phyloP scores from a whole-genome alignment of 1,140 invertebrate species.

The Melipona quadrifasciata region DNA sequence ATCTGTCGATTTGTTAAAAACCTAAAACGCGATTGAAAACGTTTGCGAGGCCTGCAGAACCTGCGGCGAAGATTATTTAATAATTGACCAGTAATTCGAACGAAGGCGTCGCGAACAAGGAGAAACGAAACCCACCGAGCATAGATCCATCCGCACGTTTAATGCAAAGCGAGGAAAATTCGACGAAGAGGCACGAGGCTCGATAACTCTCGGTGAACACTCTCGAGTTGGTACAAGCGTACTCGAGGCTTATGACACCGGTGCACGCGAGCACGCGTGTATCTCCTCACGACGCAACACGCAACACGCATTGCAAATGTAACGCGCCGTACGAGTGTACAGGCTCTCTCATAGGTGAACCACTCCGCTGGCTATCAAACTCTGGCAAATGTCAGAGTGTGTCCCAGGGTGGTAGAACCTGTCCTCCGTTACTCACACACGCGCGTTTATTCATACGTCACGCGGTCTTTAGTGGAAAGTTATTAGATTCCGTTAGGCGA shows the following conservation, averaged over 20 bases:
- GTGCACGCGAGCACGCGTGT: slow-evolving; percentile 22
- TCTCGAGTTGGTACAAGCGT: not conserved
- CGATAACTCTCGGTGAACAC: not conserved
- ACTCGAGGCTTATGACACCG: slow-evolving; percentile 20
- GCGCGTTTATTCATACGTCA: not conserved
- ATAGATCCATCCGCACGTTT: too few relatives aligned
- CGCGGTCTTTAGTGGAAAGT: slow-evolving; percentile 42
- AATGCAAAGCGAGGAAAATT: not conserved
- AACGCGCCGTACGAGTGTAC: slow-evolving; percentile 28
- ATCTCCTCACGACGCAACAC: slow-evolving; percentile 14
- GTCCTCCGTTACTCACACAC: slow-evolving; percentile 29
- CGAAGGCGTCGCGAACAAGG: too few relatives aligned
- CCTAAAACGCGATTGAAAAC: too few relatives aligned
- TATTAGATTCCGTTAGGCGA: slow-evolving; percentile 54
- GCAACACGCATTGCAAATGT: slow-evolving; percentile 34
- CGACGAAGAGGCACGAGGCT: not conserved
- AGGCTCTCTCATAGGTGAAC: slow-evolving; percentile 65
- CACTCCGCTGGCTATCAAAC: slow-evolving; percentile 65
- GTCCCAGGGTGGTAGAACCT: slow-evolving; percentile 57
- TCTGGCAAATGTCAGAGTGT: slow-evolving; percentile 73
- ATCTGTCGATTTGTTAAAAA: too few relatives aligned
- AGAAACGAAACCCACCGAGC: too few relatives aligned
- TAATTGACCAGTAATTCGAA: too few relatives aligned
- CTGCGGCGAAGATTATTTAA: too few relatives aligned
- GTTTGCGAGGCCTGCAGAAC: too few relatives aligned